These are phyloP conservation scores for Cataglyphis albicans DNA, from an alignment of 2,888 invertebrate species.

Conservation along the genomic window DNA sequence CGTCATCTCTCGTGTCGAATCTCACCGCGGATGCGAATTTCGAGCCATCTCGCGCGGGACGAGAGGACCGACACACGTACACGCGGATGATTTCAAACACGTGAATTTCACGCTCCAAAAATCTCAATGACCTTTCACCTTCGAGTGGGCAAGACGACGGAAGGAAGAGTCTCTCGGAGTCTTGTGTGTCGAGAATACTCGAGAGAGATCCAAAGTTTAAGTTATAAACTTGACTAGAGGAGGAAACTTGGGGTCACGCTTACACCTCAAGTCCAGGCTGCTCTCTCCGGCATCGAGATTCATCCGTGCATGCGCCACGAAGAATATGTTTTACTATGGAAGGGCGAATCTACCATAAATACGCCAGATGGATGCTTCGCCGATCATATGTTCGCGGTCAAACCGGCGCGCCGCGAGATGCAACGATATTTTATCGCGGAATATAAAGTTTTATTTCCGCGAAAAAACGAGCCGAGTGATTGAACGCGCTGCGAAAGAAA, in stretches of 20 bases:
- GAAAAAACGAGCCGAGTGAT: slow-evolving; percentile 17
- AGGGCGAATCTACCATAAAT: slow-evolving; percentile 32
- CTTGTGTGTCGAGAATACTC: slow-evolving; percentile 42
- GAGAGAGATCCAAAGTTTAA: slow-evolving; percentile 34
- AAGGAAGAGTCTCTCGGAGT: slow-evolving; percentile 19
- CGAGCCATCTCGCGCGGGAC: neutral
- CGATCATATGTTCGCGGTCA: slow-evolving; percentile 25
- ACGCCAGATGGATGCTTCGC: slow-evolving; percentile 4
- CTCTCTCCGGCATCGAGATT: slow-evolving; percentile 27
- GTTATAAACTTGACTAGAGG: slow-evolving; percentile 26
- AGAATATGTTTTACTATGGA: neutral
- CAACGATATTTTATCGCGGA: neutral
- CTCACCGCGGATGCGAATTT: slow-evolving; percentile 11
- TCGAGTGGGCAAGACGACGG: neutral
- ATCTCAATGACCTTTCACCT: slow-evolving; percentile 24
- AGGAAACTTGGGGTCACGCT: slow-evolving; percentile 13
- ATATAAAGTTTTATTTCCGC: slow-evolving; percentile 44
- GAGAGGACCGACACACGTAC: neutral
- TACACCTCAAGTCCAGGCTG: neutral
- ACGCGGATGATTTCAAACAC: slow-evolving; percentile 15
- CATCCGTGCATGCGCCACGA: slow-evolving; percentile 7
- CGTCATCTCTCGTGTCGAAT: slow-evolving; percentile 30
- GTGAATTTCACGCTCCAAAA: slow-evolving; percentile 39
- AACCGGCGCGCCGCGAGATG: neutral
- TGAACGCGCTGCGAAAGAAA: slow-evolving; percentile 28